Evolutionary conservation across 1,140 invertebrate genomes (phyloP), one percentile per base, ranked within the genome.

Genomic region (Diabrotica virgifera): DNA sequence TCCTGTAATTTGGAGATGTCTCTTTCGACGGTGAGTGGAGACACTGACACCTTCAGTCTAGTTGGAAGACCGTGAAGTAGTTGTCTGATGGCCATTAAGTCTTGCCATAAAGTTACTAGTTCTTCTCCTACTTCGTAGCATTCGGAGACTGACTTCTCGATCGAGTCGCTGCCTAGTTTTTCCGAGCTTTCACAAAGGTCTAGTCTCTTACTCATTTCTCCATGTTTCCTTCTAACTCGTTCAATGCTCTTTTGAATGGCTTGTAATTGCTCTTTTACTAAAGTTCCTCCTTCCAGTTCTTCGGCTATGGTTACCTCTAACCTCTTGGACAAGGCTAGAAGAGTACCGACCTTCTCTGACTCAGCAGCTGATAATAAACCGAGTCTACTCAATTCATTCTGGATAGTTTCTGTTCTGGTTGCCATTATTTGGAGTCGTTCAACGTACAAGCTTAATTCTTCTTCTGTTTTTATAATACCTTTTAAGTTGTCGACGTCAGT

Each of bases 381-480:
- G 46, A 93, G 78, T 65, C 86, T 81, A 5, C 89, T 88, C n/a
- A 92, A 77, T 70, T 92, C 89, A 71, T 92, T 89, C 76, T 91
- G 87, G 70, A 92, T 90, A 11, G 86, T 83, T 40, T 86, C 86
- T 1, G 91, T 85, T n/a, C 90, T 84, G 3, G 86, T 84, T 24
- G 85, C 88, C 67, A 92, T 82, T 1, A 92, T 88, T 74, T 91
- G 89, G 10, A 93, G 78, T 58, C 90, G 81, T 76, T 93, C 89
- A 14, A 92, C 86, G 70, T 93, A 93, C 0, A 92, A 77, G 66
- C 89, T 87, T 5, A 94, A 80, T 74, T 93, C 90, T 67, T 93
- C 90, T 68, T 91, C 89, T 14, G 86, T 91, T 72, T 90, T 92
- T 11, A 93, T 87, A 0, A 92, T 85, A 0, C 90, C 89, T 73